phyloP scores from a whole-genome alignment of 2,797 vertebrate genomes.

The Tamandua tetradactyla region DNA sequence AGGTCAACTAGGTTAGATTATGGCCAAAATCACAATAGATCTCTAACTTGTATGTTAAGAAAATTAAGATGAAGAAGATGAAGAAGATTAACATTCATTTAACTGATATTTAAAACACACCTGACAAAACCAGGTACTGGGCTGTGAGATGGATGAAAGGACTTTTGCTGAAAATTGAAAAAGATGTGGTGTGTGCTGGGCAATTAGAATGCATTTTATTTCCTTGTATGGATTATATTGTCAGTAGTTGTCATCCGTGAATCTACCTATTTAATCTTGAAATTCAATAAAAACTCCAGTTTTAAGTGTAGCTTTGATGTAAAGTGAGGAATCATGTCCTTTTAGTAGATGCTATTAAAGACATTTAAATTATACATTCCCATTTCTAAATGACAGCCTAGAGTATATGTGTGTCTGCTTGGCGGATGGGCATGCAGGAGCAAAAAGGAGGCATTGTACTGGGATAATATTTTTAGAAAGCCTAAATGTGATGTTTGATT shows the following conservation, averaged over 20 bases:
- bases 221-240: constrained; percentile 44
- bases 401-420: neutral
- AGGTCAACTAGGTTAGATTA: constrained; percentile 56
- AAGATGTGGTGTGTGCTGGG: neutral
- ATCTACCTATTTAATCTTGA: constrained; percentile 21
- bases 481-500: constrained; percentile 67
- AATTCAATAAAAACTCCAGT: constrained; percentile 37
- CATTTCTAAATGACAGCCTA: constrained; percentile 53
- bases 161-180: constrained; percentile 33
- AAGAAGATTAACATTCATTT: constrained; percentile 13
- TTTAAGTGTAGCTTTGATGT: constrained; percentile 57
- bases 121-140: neutral
- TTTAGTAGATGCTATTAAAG: constrained; percentile 63
- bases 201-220: neutral
- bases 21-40: constrained; percentile 37
- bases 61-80: constrained; percentile 4
- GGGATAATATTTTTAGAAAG: constrained; percentile 73
- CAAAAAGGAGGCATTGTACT: constrained; percentile 68
- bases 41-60: constrained; percentile 50
- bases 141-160: neutral
- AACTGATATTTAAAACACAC: neutral
- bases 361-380: constrained; percentile 59
- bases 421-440: constrained; percentile 35
- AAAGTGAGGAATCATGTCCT: constrained; percentile 60
- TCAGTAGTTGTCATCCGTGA: neutral